phyloP scores from a whole-genome alignment of 1,140 invertebrate genomes.

The Leptinotarsa defecta region DNA sequence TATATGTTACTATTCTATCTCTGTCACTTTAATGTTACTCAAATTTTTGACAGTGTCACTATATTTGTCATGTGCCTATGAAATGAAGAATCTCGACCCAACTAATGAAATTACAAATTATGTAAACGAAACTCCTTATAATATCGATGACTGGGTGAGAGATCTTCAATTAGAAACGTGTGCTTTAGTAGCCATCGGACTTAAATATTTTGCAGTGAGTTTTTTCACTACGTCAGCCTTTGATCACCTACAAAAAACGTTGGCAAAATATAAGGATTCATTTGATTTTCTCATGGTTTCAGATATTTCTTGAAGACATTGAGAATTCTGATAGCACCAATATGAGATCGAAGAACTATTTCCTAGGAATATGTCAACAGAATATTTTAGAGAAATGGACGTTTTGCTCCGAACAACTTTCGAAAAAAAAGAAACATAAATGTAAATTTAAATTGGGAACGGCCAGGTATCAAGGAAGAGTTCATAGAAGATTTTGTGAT shows the following conservation, averaged over 20 bases:
- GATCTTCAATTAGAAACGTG: constrained; percentile 38
- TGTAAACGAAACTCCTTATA: constrained; percentile 26
- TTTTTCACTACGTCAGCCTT: background rate
- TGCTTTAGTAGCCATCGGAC: constrained; percentile 38
- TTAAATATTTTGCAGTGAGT: constrained; percentile 44
- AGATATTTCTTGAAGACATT: constrained; percentile 36
- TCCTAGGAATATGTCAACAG: constrained; percentile 42
- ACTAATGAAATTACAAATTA: constrained; percentile 17
- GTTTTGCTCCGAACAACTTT: constrained; percentile 36
- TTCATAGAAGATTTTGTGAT: constrained; percentile 45
- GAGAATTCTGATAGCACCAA: constrained; percentile 9
- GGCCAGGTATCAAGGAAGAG: constrained; percentile 33
- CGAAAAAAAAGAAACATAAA: constrained; percentile 27
- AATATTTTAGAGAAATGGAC: constrained; percentile 37
- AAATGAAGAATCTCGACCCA: constrained; percentile 11
- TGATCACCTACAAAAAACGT: background rate
- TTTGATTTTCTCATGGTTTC: background rate
- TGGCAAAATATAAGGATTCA: background rate
- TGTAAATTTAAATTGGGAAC: constrained; percentile 37
- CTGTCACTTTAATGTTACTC: constrained; percentile 23
- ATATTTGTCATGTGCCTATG: constrained; percentile 12
- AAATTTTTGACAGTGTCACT: constrained; percentile 33
- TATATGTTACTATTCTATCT: too few relatives aligned
- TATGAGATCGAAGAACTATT: constrained; percentile 26
- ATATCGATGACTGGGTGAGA: constrained; percentile 36